These are phyloP conservation scores for Gambusia affinis DNA, from an alignment of 2,113 vertebrate species.

Conservation along the genomic window DNA sequence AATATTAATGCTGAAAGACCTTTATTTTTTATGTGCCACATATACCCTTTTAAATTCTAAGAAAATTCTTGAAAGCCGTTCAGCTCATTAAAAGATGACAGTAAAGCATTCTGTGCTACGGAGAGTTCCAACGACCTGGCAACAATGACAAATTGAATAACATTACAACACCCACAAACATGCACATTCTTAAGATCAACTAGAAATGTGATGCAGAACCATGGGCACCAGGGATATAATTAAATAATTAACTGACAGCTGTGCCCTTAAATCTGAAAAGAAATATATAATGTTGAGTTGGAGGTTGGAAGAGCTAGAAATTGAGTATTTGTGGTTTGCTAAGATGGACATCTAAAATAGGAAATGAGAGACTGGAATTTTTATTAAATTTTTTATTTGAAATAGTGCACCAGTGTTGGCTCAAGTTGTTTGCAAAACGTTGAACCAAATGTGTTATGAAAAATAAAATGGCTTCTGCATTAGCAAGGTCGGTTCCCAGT, in stretches of 20 bases:
- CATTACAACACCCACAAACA: background rate
- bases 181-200: background rate
- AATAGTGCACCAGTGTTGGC: background rate
- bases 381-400: background rate
- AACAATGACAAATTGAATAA: background rate
- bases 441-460: background rate
- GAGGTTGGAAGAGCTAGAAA: background rate
- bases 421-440: background rate
- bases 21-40: background rate
- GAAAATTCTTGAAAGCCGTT: background rate
- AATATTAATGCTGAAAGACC: no score
- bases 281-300: background rate
- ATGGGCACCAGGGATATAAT: background rate
- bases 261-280: background rate
- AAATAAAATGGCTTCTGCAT: background rate
- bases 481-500: background rate
- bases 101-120: background rate
- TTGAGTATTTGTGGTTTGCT: background rate
- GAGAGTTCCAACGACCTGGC: no score
- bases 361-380: background rate
- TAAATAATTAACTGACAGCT: background rate
- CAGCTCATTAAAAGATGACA: background rate
- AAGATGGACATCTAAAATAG: background rate
- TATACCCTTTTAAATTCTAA: background rate
- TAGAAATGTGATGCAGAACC: background rate